phyloP scores from a whole-genome alignment of 2,797 vertebrate genomes.

The Rhinoraja longicauda region DNA sequence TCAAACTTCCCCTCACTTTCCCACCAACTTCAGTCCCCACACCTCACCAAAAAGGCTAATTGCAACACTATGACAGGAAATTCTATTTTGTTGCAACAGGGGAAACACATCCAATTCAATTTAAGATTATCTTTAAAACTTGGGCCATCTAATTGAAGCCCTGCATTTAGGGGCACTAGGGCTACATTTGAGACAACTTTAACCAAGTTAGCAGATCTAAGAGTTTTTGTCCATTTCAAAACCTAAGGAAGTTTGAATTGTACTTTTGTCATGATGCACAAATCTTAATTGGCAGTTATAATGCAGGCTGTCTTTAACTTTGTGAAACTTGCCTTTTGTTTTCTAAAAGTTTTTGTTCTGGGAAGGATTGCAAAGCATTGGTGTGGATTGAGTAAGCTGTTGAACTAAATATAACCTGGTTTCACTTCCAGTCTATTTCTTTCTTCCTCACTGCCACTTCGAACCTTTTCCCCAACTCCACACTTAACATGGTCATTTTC shows the following conservation, averaged over 20 bases:
- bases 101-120: neutral
- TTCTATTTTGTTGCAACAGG: too few species aligned
- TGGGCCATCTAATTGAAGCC: neutral
- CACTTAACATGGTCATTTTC: neutral
- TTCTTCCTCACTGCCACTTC: neutral
- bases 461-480: neutral
- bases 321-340: neutral
- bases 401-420: conserved; percentile 33
- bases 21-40: too few species aligned
- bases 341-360: conserved; percentile 25
- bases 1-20: neutral
- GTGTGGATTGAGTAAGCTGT: conserved; percentile 27
- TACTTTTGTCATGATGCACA: neutral
- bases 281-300: neutral
- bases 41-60: neutral
- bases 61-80: neutral
- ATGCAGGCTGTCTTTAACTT: neutral
- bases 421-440: conserved; percentile 17
- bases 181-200: neutral
- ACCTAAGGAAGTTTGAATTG: neutral
- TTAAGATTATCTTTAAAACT: neutral
- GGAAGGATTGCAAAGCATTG: conserved; percentile 15
- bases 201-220: neutral
- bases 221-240: neutral
- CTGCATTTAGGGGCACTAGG: too few species aligned